Evolutionary conservation across 2,113 vertebrate genomes (phyloP), one percentile per base, ranked within the genome.

Genomic region (Tachuris rubrigastra): DNA sequence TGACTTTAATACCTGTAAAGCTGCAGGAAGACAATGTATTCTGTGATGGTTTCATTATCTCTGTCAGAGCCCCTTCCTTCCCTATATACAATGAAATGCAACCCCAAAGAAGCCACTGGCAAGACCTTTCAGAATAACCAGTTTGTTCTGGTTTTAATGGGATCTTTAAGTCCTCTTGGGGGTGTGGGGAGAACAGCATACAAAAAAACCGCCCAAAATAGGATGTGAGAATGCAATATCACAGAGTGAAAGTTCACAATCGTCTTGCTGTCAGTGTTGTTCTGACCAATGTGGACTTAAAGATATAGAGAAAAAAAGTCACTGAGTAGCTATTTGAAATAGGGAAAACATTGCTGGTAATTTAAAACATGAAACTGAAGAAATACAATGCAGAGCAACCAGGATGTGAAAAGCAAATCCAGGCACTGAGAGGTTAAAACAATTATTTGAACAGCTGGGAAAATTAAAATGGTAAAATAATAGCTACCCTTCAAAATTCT

Each of bases 391-490:
- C 85, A 94, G 87, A 94, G 63, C 83, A 78, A 96, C 71, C 76
- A 65, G 81, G 39, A 97, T 55, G n/a, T 76, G 69, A 95, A 97
- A 96, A 96, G 46, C 90, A 83, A 65, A 96, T 97, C 87, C 96
- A 96, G 96, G 31, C 95, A 96, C 55, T 77, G 87, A 97, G 95
- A 97, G 95, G 97, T 97, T 98, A 98, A 98, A 96, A 96, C 94
- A 97, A 97, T 96, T 97, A 97, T 96, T 97, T 97, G 92, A 97
- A 97, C 96, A 97, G 96, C 97, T 97, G 95, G 94, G 96, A 98
- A 97, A 98, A 98, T 98, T 97, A 97, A 98, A 97, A 97, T 89
- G 94, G 96, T 96, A 97, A 97, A 98, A 98, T 98, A 97, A 97
- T 97, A 97, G 97, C 94, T 96, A 97, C 93, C 89, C 97, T 97